Evolutionary conservation across 2,797 vertebrate genomes (phyloP), one percentile per base, ranked within the genome.

Genomic region (Falco biarmicus): DNA sequence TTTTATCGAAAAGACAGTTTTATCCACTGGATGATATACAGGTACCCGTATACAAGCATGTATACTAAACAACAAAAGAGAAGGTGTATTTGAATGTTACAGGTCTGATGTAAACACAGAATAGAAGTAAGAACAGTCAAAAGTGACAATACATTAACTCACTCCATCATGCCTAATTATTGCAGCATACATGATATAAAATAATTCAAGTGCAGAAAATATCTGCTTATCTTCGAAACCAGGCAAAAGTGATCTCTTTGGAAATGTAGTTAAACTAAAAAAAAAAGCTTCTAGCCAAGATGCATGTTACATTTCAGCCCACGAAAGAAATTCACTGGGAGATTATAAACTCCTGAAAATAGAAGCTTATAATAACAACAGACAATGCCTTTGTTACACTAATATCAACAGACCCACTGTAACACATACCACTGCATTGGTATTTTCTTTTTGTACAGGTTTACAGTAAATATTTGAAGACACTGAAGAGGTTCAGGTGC

Each of bases 171-270:
- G 81, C 89, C 47, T 92, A 96, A 95, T 96, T 96, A 97, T 65
- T 97, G 87, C 95, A 98, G 96, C 89, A 97, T 96, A 82, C 95
- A 75, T 83, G 82, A 82, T 81, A 95, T 12, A 96, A 96, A 56
- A 74, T 75, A 86, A 93, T 74, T 79, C 32, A 93, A 94, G 88
- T 21, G n/a, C 34, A 73, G 84, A 82, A 94, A 89, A 73, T 26
- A 68, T 73, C 93, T 88, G 91, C 86, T 83, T 94, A 95, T 92
- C 76, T 54, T 84, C 84, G 93, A 96, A 91, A 94, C 60, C 74
- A 93, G 69, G 84, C 89, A 95, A 80, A 68, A 86, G 59, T 94
- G 51, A 89, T 94, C 34, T 97, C 96, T 98, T 98, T 98, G 97
- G 97, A 98, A 97, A 96, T 82, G 53, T 6, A 94, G 29, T 94